A percentile compares a stretch with the other conserved stretches of the same genome.
Evolutionary conservation across 2,113 vertebrate genomes (phyloP).

Genomic region (Cairina moschata): DNA sequence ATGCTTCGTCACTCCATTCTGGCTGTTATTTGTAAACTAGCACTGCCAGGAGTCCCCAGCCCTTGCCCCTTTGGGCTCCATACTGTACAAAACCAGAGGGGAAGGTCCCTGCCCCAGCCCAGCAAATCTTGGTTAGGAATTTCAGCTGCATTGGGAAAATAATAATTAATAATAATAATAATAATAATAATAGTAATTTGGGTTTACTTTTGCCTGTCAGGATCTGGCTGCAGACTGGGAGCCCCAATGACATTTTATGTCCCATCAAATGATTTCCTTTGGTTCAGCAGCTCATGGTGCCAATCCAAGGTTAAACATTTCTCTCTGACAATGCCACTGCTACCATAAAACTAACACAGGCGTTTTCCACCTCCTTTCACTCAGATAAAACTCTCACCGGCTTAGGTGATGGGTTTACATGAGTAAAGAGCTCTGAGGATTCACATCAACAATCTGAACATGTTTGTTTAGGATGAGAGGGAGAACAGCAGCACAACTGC

Average conservation of each 20-base stretch:
- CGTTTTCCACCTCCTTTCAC: not conserved
- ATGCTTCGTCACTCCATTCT: not conserved
- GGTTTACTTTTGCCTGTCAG: not conserved
- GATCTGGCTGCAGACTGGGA: not conserved
- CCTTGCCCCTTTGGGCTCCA: not conserved
- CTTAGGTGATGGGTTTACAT: not conserved
- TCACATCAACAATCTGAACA: not conserved
- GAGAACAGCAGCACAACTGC: not conserved
- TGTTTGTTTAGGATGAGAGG: not conserved
- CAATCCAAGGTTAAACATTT: not conserved
- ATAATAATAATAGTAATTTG: no score
- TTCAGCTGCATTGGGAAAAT: not conserved
- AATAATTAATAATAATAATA: no score
- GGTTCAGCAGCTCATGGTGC: not conserved
- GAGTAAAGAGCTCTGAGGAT: not conserved
- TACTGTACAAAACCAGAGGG: not conserved
- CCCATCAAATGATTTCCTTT: not conserved
- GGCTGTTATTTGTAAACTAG: not conserved
- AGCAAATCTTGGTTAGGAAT: not conserved
- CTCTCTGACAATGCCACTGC: not conserved
- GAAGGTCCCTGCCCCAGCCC: not conserved
- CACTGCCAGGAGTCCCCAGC: not conserved
- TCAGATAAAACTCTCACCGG: not conserved
- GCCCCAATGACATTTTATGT: not conserved
- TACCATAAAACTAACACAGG: not conserved